Percentiles rank a stretch among this genome's conserved stretches.
phyloP scores from a whole-genome alignment of 2,113 vertebrate species.

The Delphinapterus leucas region DNA sequence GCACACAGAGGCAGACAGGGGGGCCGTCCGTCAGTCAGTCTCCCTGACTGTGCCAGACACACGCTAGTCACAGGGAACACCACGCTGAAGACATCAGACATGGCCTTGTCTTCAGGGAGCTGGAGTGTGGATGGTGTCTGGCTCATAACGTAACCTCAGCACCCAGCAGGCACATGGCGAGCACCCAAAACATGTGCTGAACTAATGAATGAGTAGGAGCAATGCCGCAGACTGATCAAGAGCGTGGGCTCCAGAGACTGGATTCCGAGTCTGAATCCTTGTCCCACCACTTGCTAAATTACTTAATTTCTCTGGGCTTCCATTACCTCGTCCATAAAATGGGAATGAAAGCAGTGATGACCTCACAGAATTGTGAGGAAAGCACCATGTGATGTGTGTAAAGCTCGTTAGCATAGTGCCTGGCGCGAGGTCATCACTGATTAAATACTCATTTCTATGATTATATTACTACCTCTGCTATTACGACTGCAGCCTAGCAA shows the following conservation, averaged over 20 bases:
- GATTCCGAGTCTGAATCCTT: neutral
- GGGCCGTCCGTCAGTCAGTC: neutral
- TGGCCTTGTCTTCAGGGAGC: neutral
- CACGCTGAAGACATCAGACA: neutral
- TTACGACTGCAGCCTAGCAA: neutral
- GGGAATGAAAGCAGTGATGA: neutral
- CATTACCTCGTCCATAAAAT: neutral
- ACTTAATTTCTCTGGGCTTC: neutral
- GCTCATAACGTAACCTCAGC: neutral
- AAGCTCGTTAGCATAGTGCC: neutral
- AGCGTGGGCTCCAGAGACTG: neutral
- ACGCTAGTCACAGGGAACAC: neutral
- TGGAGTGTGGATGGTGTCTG: neutral
- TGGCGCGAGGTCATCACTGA: neutral
- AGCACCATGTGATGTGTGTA: neutral
- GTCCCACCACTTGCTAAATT: neutral
- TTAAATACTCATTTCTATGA: neutral
- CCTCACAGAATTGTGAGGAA: neutral
- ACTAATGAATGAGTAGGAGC: neutral
- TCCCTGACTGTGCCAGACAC: neutral
- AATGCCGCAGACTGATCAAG: neutral
- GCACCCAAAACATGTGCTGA: neutral
- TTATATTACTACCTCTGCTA: neutral
- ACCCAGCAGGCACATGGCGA: neutral
- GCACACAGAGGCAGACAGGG: neutral